These are phyloP conservation scores for Eulemur macaco DNA, from an alignment of 2,113 vertebrate genomes.

Conservation along the genomic window DNA sequence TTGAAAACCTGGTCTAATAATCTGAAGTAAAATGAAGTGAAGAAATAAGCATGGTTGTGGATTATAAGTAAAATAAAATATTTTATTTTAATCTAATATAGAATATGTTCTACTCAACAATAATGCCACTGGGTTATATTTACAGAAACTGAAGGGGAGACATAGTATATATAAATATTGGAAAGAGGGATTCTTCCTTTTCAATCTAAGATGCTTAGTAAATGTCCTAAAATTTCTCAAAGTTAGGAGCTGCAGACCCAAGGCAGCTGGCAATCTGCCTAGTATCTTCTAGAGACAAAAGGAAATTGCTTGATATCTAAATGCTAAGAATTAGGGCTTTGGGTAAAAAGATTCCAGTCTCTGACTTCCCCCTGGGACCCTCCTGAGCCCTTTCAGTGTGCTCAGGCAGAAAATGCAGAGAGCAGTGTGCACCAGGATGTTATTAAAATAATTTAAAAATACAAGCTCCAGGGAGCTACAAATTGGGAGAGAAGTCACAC, in stretches of 20 bases:
- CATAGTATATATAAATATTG: background rate
- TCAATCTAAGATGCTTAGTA: background rate
- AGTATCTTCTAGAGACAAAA: background rate
- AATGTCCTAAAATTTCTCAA: background rate
- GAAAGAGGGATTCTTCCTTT: background rate
- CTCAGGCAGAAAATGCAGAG: background rate
- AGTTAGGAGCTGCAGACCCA: background rate
- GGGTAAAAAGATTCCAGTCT: background rate
- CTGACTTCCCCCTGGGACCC: background rate
- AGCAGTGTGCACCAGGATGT: background rate
- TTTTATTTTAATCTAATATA: background rate
- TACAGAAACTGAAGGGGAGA: background rate
- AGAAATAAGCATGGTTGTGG: background rate
- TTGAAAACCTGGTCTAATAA: background rate
- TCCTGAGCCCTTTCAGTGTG: background rate
- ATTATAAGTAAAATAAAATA: background rate
- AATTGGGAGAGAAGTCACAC: background rate
- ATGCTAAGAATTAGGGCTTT: background rate
- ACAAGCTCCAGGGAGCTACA: background rate
- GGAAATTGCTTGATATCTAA: background rate
- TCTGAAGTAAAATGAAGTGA: background rate
- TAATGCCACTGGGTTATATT: background rate
- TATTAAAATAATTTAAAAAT: background rate
- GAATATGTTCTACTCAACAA: background rate
- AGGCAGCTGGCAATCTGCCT: background rate